Evolutionary conservation across 1,140 invertebrate species (phyloP), one percentile per base, ranked within the genome.

Genomic region (Linepithema humile): DNA sequence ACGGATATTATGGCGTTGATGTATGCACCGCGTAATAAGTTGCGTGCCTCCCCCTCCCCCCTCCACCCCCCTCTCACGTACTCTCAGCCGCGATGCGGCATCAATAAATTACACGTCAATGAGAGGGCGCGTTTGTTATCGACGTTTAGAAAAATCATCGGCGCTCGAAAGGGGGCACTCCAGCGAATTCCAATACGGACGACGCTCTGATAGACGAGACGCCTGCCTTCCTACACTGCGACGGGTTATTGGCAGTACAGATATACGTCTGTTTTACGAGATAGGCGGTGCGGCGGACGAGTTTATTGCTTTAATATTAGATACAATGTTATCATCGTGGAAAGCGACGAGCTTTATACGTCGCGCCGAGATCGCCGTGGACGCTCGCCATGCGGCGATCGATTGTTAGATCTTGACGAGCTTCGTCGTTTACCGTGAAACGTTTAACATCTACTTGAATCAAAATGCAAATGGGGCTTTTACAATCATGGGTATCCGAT

Each of bases 271-370:
- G 38, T 89, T 89, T 82, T 75, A 89, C 48, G 67, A 69, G 67
- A 87, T 83, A 69, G 62, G 17, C 29, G 53, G 32, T 23, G 59
- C 50, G 40, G 59, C 20, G 55, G 62, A 87, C 83, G 60, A 77
- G 17, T 91, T 90, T 87, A 91, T 90, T 82, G 83, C 57, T 85
- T 87, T 82, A 84, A 87, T 85, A 88, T 91, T 90, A 87, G 83
- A 88, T 70, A 86, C 69, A 85, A 90, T 88, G 85, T 82, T 86
- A 70, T 57, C 70, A 17, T 48, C 70, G 23, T 29, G n/a, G n/a
- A n/a, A n/a, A n/a, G 32, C 65, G 40, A n/a, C 50, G 48, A 65
- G 38, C 75, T 69, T 80, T 80, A 80, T 80, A 55, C 38, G 23
- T 59, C 55, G 29, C n/a, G 5, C 59, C 5, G 70, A 70, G 67